phyloP scores from a whole-genome alignment of 2,113 vertebrate genomes.

The Calonectris borealis region DNA sequence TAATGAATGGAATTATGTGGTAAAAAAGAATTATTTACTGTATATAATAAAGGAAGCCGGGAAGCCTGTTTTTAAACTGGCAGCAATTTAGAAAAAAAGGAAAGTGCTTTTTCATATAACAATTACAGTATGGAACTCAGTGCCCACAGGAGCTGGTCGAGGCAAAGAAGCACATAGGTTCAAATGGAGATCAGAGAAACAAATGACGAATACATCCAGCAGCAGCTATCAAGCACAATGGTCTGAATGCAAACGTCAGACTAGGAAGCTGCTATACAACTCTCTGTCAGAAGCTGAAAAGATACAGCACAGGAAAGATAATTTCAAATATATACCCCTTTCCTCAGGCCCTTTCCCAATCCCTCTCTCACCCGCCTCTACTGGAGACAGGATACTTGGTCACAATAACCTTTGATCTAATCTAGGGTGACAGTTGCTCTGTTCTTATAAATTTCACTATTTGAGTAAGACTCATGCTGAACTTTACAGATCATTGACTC shows the following conservation, averaged over 20 bases:
- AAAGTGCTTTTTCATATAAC: not conserved
- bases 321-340: not conserved
- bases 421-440: not conserved
- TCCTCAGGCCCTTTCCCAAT: not conserved
- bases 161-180: not conserved
- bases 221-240: not conserved
- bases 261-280: not conserved
- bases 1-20: not conserved
- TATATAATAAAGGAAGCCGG: not conserved
- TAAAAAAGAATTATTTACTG: not conserved
- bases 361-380: not conserved
- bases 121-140: not conserved
- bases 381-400: not conserved
- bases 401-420: conserved; percentile 2
- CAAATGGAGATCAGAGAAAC: not conserved
- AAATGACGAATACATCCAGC: not conserved
- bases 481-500: not conserved
- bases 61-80: not conserved
- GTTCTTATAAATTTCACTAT: not conserved
- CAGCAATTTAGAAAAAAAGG: not conserved
- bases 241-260: not conserved
- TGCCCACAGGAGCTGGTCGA: not conserved
- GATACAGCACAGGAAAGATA: not conserved
- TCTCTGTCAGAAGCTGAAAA: not conserved
- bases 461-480: not conserved